Evolutionary conservation across 2,113 vertebrate genomes (phyloP), one percentile per base, ranked within the genome.

Genomic region (Oostethus manadensis): DNA sequence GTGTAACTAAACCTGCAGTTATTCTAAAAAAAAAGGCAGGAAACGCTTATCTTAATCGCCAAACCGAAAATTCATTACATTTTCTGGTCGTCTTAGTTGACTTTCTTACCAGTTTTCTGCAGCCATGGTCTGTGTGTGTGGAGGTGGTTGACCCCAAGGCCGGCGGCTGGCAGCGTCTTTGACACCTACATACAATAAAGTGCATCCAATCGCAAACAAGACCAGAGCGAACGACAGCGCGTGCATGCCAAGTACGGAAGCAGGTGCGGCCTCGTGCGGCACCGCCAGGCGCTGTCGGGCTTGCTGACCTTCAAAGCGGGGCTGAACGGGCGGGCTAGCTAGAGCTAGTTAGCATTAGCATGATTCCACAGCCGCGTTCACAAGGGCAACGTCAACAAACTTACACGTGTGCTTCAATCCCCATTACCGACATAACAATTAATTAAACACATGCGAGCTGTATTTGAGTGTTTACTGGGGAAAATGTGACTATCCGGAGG

Each of bases 41-140:
- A 8, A 45, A 20, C 7, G 6, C n/a, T 60, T 60, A 66, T 61
- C 70, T 77, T 60, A 42, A 3, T 26, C 10, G 23, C 20, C 43
- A 60, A 5, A 33, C 3, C 8, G 5, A 7, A 13, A 51, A 29
- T 21, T 54, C 10, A 54, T 44, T n/a, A 22, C 33, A 54, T 35
- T 54, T 20, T 38, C 10, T 59, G 35, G 3, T 61, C 18, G 57
- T 71, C 61, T 66, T 50, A 10, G 60, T 56, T 13, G 29, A 0
- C 13, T 53, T 49, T 57, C 90, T 87, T 73, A 99, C 97, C 96
- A 0, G 90, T 94, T 82, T 98, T 99, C 87, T 94, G 93, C 78
- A 93, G 89, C 74, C 71, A 75, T 67, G 86, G 76, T 74, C 89
- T 89, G 54, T 91, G 90, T 29, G 87, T 91, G 86, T 98, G 94